These are phyloP conservation scores for Cheilosia scutellata DNA, from an alignment of 2,888 invertebrate species.

Conservation along the genomic window DNA sequence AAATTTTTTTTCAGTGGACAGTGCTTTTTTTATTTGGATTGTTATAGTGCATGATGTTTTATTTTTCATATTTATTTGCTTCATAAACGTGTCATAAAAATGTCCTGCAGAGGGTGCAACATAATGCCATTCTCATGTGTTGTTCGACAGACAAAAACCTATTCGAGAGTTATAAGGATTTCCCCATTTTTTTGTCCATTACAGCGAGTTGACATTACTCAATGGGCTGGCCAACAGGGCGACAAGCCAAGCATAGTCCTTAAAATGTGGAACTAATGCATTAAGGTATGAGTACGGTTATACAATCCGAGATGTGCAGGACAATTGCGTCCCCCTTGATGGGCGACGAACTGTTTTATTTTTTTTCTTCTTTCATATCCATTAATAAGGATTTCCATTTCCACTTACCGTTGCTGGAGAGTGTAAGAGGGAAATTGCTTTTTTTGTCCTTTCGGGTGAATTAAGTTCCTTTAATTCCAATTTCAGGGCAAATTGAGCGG, in stretches of 20 bases:
- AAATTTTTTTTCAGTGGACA: constrained; percentile 27
- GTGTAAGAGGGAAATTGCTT: constrained; percentile 63
- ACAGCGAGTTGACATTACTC: constrained; percentile 63
- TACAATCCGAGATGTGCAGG: constrained; percentile 37
- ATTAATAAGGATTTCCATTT: constrained; percentile 76
- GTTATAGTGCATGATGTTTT: constrained; percentile 22
- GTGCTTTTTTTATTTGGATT: constrained; percentile 37
- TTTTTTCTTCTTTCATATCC: constrained; percentile 51
- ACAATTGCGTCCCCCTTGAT: constrained; percentile 22
- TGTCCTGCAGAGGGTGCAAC: constrained; percentile 68
- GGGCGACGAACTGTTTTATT: constrained; percentile 3
- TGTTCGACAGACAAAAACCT: constrained; percentile 19
- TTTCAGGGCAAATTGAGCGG: constrained; percentile 76
- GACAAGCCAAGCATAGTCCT: constrained; percentile 40
- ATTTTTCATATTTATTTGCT: constrained; percentile 31
- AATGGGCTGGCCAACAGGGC: constrained; percentile 34
- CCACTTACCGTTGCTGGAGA: constrained; percentile 64
- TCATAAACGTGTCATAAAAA: constrained; percentile 70
- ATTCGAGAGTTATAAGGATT: constrained; percentile 1
- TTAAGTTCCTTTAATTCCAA: constrained; percentile 74
- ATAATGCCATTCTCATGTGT: constrained; percentile 67
- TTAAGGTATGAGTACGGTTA: background rate
- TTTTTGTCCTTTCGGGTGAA: constrained; percentile 68
- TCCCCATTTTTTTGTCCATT: constrained; percentile 46
- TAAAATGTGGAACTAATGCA: constrained; percentile 70